Evolutionary conservation across 2,113 vertebrate species (phyloP).

Genomic region (Pluvianellus socialis): DNA sequence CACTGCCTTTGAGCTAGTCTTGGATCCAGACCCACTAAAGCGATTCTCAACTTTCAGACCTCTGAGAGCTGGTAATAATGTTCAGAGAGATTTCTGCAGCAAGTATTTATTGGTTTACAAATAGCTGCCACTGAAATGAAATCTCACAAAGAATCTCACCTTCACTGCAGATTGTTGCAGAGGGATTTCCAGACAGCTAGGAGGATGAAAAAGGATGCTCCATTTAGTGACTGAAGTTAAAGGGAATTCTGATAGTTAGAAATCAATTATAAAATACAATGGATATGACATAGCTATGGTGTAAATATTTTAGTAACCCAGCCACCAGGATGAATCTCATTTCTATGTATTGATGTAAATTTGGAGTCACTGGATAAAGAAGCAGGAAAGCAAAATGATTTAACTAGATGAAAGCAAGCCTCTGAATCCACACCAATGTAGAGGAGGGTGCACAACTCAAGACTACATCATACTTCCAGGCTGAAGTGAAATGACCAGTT

Average conservation of each 20-base stretch:
- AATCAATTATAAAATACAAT: not conserved
- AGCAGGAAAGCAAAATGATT: not conserved
- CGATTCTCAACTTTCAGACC: not conserved
- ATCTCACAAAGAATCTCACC: not conserved
- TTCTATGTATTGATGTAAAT: not conserved
- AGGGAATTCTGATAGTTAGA: not conserved
- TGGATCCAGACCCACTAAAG: not conserved
- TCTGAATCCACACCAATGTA: not conserved
- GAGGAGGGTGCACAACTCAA: not conserved
- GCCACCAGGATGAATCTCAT: not conserved
- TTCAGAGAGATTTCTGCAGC: not conserved
- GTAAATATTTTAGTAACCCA: not conserved
- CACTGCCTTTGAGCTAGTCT: not conserved
- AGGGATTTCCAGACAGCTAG: not conserved
- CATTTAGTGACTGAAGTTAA: not conserved
- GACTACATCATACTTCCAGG: not conserved
- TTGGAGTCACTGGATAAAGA: not conserved
- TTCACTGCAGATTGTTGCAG: not conserved
- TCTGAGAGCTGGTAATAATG: not conserved
- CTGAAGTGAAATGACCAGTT: not conserved
- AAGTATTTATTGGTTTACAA: not conserved
- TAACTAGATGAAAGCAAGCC: not conserved
- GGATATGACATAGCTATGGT: not conserved
- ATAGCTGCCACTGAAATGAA: not conserved
- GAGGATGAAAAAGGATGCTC: not conserved